A percentile compares a stretch with the other conserved stretches of the same genome.
Evolutionary conservation across 2,888 invertebrate species (phyloP).

Genomic region (Chironomus tentans): DNA sequence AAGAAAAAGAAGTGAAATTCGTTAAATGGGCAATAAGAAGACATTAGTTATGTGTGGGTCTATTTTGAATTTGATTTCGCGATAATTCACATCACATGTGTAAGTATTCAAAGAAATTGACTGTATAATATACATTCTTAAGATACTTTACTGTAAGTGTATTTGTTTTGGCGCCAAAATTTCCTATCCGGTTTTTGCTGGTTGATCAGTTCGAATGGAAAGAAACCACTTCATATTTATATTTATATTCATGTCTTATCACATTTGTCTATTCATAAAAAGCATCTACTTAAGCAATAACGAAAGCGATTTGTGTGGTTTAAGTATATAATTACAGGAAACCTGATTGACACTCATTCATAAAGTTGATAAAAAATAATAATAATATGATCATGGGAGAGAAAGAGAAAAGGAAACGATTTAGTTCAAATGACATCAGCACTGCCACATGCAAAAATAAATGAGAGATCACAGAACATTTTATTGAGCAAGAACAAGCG

Average conservation of each 20-base stretch:
- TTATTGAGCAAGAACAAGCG: no score
- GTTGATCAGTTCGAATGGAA: background rate
- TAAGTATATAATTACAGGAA: no score
- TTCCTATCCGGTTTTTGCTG: background rate
- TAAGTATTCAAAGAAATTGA: no score
- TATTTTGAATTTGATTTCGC: background rate
- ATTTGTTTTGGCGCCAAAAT: conserved; percentile 4
- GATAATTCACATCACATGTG: background rate
- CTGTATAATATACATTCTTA: no score
- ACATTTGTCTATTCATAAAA: background rate
- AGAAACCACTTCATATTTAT: background rate
- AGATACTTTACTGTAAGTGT: background rate
- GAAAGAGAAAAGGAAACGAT: background rate
- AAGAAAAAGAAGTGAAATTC: background rate
- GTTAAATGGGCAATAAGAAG: background rate
- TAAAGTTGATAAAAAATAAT: background rate
- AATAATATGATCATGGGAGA: background rate
- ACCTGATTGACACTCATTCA: no score
- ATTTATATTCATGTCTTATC: background rate
- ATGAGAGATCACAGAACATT: no score
- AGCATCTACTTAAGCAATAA: no score
- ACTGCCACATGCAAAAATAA: background rate
- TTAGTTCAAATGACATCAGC: background rate
- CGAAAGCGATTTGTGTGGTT: no score
- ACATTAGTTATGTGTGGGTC: background rate